Base-by-base conservation (phyloP, 2,113 vertebrate species). In the Papio anubis region DNA sequence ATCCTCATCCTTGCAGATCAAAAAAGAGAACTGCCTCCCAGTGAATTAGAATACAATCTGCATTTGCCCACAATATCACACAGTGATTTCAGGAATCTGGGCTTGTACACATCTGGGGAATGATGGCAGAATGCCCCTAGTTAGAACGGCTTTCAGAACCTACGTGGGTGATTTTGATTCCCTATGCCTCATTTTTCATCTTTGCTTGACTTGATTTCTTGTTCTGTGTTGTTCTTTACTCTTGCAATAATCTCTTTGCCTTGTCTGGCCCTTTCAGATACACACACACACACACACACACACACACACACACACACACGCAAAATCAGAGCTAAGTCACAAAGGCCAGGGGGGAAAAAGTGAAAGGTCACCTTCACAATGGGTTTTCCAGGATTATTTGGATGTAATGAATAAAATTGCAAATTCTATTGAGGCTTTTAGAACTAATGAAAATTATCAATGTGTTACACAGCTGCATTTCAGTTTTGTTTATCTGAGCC, bases 401-500 rank as follows among this genome's bases (percentile, higher is more conserved):
- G 96, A 98, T 97, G 81, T 97, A 98, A 98, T 97, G 97, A 98
- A 98, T 97, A 98, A 98, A 98, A 98, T 90, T 96, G 97, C 97
- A 97, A 98, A 99, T 99, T 99, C 98, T 98, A 93, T 97, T 97
- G 98, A 98, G 97, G 97, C 96, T 98, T 98, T 99, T 98, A 98
- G 97, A 98, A 98, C 97, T 99, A 99, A 98, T 98, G 98, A 98
- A 98, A 98, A 98, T 99, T 98, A 99, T 98, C 98, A 98, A 98
- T 98, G 97, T 99, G 98, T 98, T 98, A 96, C 98, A 99, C 99
- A 99, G 98, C 99, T 99, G 98, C 98, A 98, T 98, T 99, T 99
- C 98, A 98, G 98, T 98, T 99, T 99, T 99, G 98, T 99, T 99
- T 99, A 98, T 98, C 98, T 98, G 98, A 98, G 97, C 95, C 97